Evolutionary conservation across 2,797 vertebrate species (phyloP), one percentile per base, ranked within the genome.

Genomic region (Esox masquinongy): DNA sequence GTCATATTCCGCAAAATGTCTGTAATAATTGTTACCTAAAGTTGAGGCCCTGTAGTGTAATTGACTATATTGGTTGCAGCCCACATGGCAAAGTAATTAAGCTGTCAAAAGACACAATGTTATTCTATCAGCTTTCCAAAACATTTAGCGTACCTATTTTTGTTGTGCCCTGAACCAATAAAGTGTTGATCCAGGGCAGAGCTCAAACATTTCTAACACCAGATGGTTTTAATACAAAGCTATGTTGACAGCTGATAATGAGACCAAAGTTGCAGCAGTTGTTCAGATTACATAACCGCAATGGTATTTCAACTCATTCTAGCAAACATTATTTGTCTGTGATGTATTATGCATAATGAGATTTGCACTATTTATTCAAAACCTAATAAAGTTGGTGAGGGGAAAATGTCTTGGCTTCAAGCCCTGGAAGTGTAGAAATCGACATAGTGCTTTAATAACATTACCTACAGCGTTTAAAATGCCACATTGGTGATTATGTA

Each of bases 261-360:
- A 71, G 77, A 84, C 51, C 56, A 74, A 61, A 87, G 76, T n/a
- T 81, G 72, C 70, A 81, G 68, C 64, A 49, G 81, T 89, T 22
- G 73, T 86, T 83, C 77, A 79, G 70, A 84, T 83, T 82, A 86
- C 77, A 59, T 78, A 79, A 74, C 72, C 74, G 68, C 49, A 78
- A 66, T 81, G 71, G 14, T 82, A 79, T 86, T 68, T 86, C 84
- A 74, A 74, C 81, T 17, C 70, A n/a, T 72, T 68, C 56, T 56
- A 73, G 75, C 73, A 34, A 75, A 79, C 72, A 81, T 80, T 70
- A 72, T 88, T 85, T 81, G 70, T n/a, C 53, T 75, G 66, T 79
- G 77, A 89, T 84, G 83, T 24, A 85, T 87, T 86, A 74, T 67
- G 68, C 53, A 61, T 11, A 64, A 87, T 73, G 79, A 14, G n/a